Evolutionary conservation across 2,797 vertebrate species (phyloP), one percentile per base, ranked within the genome.

Genomic region (Syngnathus acus): DNA sequence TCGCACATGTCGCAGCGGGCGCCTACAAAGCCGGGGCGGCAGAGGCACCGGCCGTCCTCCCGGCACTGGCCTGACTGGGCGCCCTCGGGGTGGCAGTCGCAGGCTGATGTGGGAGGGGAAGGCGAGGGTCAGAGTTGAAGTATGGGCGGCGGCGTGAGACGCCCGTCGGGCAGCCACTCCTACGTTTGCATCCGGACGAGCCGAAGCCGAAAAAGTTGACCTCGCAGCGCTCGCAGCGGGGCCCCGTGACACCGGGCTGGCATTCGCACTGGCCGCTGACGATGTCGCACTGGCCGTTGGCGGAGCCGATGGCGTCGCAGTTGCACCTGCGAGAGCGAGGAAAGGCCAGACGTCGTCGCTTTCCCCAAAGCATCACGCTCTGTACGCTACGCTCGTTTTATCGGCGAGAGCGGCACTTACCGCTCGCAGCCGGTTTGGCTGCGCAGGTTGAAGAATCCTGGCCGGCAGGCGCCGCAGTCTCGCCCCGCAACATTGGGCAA

Each of bases 1-100:
- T 98, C 95, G 1, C 97, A 99, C 80, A 98, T 96, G 84, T 98
- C 93, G 0, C 96, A 99, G 40, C 95, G 95, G 55, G 62, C 84
- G 0, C 97, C 97, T 14, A 98, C 93, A 0, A 98, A 98, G 47
- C 97, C 97, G 1, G 94, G 90, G 17, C 86, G 93, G 80, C 97
- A 99, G 64, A 92, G 90, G 0, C 97, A 99, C 55, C 68, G 93
- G 0, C 96, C 95, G 0, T 93, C 84, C 1, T 95, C 94, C 74
- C 70, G 88, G 72, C 97, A 99, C 88, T 98, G 96, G 40, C 94
- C 91, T 0, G 89, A 90, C 62, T 68, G 82, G 0, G 96, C 95
- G 14, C 96, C 97, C 85, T 98, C 95, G 0, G 90, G 91, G 69
- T 99, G 94, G 26, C 97, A 99, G 87, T 98, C 97, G 0, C 97